phyloP scores from a whole-genome alignment of 2,797 vertebrate genomes.

The Ataeniobius toweri region DNA sequence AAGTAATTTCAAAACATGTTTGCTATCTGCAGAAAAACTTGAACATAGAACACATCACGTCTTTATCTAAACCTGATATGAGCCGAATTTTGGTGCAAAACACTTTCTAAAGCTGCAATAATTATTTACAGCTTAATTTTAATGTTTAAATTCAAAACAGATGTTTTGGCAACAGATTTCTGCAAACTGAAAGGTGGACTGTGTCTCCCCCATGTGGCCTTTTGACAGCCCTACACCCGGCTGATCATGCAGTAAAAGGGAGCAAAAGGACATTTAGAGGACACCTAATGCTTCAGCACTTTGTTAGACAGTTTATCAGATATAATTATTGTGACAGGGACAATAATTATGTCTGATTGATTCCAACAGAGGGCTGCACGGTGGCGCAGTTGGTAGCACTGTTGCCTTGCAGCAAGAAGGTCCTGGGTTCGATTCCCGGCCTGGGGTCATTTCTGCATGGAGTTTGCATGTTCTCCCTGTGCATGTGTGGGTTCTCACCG shows the following conservation, averaged over 20 bases:
- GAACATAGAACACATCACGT: background rate
- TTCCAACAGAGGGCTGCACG: constrained; percentile 3
- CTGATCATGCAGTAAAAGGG: constrained; percentile 18
- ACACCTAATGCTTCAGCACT: constrained; percentile 47
- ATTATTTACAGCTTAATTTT: background rate
- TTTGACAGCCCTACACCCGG: constrained; percentile 9
- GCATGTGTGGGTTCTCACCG: no score
- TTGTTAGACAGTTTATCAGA: constrained; percentile 59
- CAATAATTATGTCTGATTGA: constrained; percentile 46
- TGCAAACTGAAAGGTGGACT: constrained; percentile 10
- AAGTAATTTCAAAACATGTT: constrained; percentile 22
- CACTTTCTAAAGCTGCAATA: background rate
- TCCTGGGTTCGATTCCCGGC: no score
- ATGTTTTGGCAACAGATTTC: background rate
- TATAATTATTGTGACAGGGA: constrained; percentile 42
- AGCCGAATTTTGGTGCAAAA: background rate
- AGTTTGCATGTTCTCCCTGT: no score
- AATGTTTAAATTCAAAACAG: background rate
- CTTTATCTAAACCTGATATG: background rate
- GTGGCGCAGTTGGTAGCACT: no score
- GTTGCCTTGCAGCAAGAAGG: no score
- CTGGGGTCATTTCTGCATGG: no score
- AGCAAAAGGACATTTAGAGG: constrained; percentile 70
- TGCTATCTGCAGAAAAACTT: background rate
- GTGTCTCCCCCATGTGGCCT: constrained; percentile 40